Evolutionary conservation across 2,113 vertebrate genomes (phyloP), one percentile per base, ranked within the genome.

Genomic region (Piaya cayana): DNA sequence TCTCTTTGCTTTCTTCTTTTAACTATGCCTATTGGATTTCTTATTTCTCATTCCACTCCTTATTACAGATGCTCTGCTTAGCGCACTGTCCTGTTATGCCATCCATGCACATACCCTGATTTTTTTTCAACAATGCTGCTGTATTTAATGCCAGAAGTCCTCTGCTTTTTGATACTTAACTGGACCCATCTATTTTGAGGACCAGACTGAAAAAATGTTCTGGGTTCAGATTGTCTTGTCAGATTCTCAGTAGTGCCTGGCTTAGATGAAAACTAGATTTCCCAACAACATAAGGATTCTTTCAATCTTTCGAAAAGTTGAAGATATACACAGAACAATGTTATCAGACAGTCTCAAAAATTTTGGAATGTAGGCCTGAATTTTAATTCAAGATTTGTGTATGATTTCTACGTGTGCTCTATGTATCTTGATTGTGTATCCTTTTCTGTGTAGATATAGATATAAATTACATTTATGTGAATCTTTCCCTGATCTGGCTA

Each of bases 51-150:
- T 83, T 96, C 50, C 15, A 21, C 50, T 74, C 63, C 32, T 50
- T 83, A 50, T 49, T 91, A 67, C 62, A 89, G 83, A 49, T 79
- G 45, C 68, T 34, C 36, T 92, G 81, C 71, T 82, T 83, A 83
- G 64, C 78, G 34, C 70, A 69, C 65, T 68, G 77, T 14, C 32
- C 64, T 2, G 2, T 93, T 93, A 43, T 75, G 63, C 50, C 45
- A 30, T 72, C 74, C 63, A 2, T 74, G 68, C 34, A 49, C n/a
- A 53, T 43, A 70, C 59, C 32, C 71, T 67, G 43, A 59, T 93
- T 94, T 94, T 92, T 37, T 10, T 39, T 39, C 52, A 88, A 17
- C 21, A 42, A 0, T 80, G 32, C 72, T 91, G 58, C 42, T 76
- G 71, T 94, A 92, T 88, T 90, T 86, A 83, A 68, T 80, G 63